Percentiles rank a stretch among this genome's conserved stretches.
phyloP scores from a whole-genome alignment of 2,888 invertebrate genomes.

The Lasius fuliginosus region DNA sequence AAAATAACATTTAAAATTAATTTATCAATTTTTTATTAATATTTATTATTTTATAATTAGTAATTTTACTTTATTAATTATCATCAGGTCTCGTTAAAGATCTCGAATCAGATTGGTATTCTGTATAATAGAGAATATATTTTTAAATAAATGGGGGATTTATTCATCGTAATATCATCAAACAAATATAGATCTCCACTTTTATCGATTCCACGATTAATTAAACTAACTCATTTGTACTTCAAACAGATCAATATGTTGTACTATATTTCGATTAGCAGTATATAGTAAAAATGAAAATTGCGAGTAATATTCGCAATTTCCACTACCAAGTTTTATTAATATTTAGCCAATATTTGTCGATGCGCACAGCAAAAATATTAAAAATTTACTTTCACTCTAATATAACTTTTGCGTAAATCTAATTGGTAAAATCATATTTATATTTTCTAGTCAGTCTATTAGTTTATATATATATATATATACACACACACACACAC shows the following conservation, averaged over 20 bases:
- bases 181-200: neutral
- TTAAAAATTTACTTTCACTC: neutral
- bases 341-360: slow-evolving; percentile 6
- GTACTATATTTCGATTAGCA: neutral
- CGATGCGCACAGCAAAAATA: neutral
- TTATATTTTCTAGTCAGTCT: neutral
- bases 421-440: neutral
- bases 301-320: slow-evolving; percentile 4
- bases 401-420: neutral
- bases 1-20: neutral
- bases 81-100: neutral
- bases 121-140: neutral
- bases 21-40: neutral
- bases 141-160: neutral
- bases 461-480: neutral
- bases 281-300: neutral
- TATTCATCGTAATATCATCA: neutral
- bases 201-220: slow-evolving; percentile 1
- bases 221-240: neutral
- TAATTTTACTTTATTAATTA: neutral
- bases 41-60: neutral
- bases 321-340: neutral
- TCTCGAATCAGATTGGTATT: neutral
- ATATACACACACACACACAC: no score
- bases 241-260: neutral